Conservation (phyloP, 2,113 vertebrate genomes). For the Scartelaos histophorus region DNA sequence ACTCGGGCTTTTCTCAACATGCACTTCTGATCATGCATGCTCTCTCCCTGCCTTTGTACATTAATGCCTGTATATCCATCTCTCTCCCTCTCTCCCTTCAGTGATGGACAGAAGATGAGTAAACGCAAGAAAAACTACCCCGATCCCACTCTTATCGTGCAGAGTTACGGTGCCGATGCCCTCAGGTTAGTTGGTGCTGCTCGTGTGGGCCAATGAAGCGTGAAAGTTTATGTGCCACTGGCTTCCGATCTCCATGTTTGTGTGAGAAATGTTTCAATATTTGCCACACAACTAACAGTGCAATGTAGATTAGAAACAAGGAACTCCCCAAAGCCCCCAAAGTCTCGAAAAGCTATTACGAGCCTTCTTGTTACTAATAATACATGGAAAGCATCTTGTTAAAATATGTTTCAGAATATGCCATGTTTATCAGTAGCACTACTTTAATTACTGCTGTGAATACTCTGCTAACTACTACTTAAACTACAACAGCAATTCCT, state of each 20-base stretch:
- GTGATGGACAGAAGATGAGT: conserved; percentile 99
- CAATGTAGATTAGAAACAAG: conserved; percentile 11
- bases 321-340: not conserved
- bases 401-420: no score
- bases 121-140: conserved; percentile 99
- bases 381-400: no score
- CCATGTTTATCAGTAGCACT: no score
- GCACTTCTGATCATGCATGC: conserved; percentile 43
- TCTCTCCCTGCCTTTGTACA: conserved; percentile 32
- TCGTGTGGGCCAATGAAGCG: conserved; percentile 34
- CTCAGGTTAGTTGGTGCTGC: conserved; percentile 82
- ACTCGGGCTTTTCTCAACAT: conserved; percentile 50
- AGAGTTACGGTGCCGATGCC: conserved; percentile 91
- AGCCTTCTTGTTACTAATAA: no score
- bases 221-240: conserved; percentile 34
- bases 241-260: conserved; percentile 34
- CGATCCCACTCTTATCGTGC: conserved; percentile 85
- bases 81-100: conserved; percentile 54
- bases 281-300: conserved; percentile 22
- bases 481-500: no score
- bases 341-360: not conserved
- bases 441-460: no score
- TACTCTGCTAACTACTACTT: no score
- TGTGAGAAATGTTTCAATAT: conserved; percentile 27
- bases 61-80: conserved; percentile 56